Percentiles rank a stretch among this genome's conserved stretches.
Evolutionary conservation across 2,113 vertebrate species (phyloP).

Genomic region (Percopsis transmontana): DNA sequence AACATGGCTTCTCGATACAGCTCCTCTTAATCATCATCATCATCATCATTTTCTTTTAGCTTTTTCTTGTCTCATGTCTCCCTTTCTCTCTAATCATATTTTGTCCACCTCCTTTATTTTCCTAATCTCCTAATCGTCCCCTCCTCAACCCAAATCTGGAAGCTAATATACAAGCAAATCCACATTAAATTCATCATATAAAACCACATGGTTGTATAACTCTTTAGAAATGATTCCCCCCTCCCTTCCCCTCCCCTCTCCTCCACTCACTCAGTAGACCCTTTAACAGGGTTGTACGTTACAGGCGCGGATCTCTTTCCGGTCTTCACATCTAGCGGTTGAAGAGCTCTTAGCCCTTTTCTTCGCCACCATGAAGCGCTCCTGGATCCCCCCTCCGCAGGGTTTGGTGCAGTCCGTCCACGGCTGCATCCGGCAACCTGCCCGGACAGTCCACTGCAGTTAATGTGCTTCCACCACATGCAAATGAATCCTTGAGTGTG

Average conservation of each 20-base stretch:
- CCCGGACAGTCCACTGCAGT: constrained; percentile 12
- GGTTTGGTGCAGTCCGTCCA: constrained; percentile 92
- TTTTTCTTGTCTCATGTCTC: not conserved
- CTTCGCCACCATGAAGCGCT: constrained; percentile 87
- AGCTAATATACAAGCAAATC: not conserved
- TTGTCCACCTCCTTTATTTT: not conserved
- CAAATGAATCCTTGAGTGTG: too few species aligned
- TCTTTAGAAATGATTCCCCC: not conserved
- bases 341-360: constrained; percentile 85
- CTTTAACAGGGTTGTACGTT: constrained; percentile 90
- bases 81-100: not conserved
- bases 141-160: constrained; percentile 1
- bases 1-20: constrained; percentile 55
- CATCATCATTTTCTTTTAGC: not conserved
- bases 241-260: not conserved
- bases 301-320: constrained; percentile 91
- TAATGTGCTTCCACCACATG: not conserved
- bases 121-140: not conserved
- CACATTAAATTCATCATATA: constrained; percentile 10
- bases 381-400: constrained; percentile 91
- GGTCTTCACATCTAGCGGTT: constrained; percentile 86
- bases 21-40: constrained; percentile 2
- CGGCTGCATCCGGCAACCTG: constrained; percentile 87
- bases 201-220: constrained; percentile 17
- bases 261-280: constrained; percentile 15